Conservation (phyloP, 1,140 invertebrate genomes). For the Penaeus indicus region DNA sequence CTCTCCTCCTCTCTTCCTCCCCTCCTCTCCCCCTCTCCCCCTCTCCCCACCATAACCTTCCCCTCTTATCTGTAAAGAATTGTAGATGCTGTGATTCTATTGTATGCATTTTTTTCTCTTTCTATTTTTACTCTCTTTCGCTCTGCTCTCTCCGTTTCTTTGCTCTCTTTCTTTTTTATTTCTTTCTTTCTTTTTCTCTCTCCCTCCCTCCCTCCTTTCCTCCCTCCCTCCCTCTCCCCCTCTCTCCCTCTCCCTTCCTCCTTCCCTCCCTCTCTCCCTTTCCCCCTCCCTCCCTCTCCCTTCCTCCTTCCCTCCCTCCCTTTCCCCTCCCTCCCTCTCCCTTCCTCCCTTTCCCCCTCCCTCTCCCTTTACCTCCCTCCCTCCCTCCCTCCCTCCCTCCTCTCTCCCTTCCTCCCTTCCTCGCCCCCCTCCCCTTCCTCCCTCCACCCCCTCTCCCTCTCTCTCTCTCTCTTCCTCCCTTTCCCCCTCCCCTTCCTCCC, state of each 20-base stretch:
- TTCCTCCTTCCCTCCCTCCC: constrained; percentile 17
- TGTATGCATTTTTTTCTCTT: too few relatives aligned
- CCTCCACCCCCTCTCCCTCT: not conserved
- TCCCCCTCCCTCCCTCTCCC: not conserved
- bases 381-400: not conserved
- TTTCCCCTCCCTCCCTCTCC: not conserved
- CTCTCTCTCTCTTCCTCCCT: not conserved
- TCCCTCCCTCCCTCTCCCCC: too few relatives aligned
- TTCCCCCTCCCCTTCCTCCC: not conserved
- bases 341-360: not conserved
- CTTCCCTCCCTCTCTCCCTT: not conserved
- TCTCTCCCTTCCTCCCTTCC: too few relatives aligned
- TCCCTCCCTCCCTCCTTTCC: too few relatives aligned
- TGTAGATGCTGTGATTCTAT: too few relatives aligned
- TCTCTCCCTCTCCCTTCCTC: not conserved
- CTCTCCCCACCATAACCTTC: too few relatives aligned
- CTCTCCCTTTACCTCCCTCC: not conserved
- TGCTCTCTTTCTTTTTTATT: too few relatives aligned
- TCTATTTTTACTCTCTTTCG: too few relatives aligned
- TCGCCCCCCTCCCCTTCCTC: not conserved
- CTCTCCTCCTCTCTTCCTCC: not conserved
- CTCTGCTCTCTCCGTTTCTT: too few relatives aligned
- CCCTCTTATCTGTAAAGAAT: too few relatives aligned
- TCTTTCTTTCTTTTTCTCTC: too few relatives aligned
- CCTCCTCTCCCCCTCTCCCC: not conserved